A percentile compares a stretch with the other conserved stretches of the same genome.
phyloP scores from a whole-genome alignment of 2,888 invertebrate species.

The Ferdinandea cuprea region DNA sequence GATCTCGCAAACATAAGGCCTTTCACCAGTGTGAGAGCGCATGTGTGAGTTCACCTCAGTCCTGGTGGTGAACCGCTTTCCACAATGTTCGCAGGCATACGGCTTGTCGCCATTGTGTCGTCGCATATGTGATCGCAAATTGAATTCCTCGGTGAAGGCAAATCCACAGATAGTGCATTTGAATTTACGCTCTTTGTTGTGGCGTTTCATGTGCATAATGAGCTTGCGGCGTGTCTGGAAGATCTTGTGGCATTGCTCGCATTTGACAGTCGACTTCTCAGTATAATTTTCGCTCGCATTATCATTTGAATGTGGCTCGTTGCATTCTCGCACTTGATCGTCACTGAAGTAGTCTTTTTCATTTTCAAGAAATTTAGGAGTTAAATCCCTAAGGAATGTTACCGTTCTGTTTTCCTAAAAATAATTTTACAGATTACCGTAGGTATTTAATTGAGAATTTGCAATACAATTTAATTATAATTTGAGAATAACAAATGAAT shows the following conservation, averaged over 20 bases:
- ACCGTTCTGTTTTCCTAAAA: constrained; percentile 57
- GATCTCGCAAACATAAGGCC: constrained; percentile 71
- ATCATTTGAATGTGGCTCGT: constrained; percentile 4
- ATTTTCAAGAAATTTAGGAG: constrained; percentile 57
- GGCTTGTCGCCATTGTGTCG: constrained; percentile 68
- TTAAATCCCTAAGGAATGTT: constrained; percentile 65
- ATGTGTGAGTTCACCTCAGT: constrained; percentile 67
- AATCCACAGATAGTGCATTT: constrained; percentile 72
- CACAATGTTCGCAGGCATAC: constrained; percentile 60
- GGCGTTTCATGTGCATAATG: constrained; percentile 37
- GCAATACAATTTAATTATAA: background rate
- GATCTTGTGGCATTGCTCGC: constrained; percentile 44
- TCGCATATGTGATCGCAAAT: constrained; percentile 68
- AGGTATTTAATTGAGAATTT: background rate
- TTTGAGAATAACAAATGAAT: constrained; percentile 50
- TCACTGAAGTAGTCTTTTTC: constrained; percentile 45
- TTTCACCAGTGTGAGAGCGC: constrained; percentile 71
- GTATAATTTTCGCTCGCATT: background rate
- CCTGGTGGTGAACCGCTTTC: constrained; percentile 63
- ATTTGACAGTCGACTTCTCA: constrained; percentile 12
- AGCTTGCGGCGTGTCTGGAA: constrained; percentile 31
- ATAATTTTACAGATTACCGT: constrained; percentile 51
- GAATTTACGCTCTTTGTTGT: constrained; percentile 60
- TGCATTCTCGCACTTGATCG: constrained; percentile 16
- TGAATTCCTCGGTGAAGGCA: constrained; percentile 66